Base-by-base conservation (phyloP, 2,888 invertebrate genomes). In the Aleiodes alternator region DNA sequence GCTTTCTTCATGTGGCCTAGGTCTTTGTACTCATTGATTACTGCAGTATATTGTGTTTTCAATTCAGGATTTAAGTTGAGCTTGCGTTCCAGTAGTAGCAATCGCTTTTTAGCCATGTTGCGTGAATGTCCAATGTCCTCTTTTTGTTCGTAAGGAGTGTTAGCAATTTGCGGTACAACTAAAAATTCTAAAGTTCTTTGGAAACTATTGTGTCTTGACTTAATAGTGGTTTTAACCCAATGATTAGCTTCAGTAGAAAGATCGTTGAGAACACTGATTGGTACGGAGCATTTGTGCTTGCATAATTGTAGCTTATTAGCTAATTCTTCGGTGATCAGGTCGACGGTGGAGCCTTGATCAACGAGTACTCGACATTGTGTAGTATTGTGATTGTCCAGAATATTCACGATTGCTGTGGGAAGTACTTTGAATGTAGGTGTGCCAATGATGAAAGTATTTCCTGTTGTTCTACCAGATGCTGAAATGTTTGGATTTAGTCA, bases 101-200 rank as follows among this genome's bases (percentile, higher is more conserved):
- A 83, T 59, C 84, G 71, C 66, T 79, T 82, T 7, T 75, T 31
- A 6, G 85, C 84, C 7, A 78, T 77, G 23, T 77, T 14, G 48
- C 77, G 72, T 6, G 83, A 82, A 11, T 78, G 73, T 5, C 82
- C 81, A 31, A 84, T 73, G 7, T 71, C 50, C 5, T 70, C 16
- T 23, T 77, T 53, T 34, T 31, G 38, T 31, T 69, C 29, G n/a
- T 53, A 16, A 9, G 55, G 69, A 51, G 31, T 51, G 5, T 23
- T 4, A 0, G 31, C 29, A 69, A 69, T 8, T 66, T 51, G 3
- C 8, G 43, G 48, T 68, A 76, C 14, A 38, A 69, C 72, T n/a
- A 23, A 8, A 12, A 72, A 76, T 53, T 72, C 53, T 14, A 72
- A n/a, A 4, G 48, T 51, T 29, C 64, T 29, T 6, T 50, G 31